These are phyloP conservation scores for Tetramorium simillimum DNA, from an alignment of 1,140 invertebrate genomes.

Conservation along the genomic window DNA sequence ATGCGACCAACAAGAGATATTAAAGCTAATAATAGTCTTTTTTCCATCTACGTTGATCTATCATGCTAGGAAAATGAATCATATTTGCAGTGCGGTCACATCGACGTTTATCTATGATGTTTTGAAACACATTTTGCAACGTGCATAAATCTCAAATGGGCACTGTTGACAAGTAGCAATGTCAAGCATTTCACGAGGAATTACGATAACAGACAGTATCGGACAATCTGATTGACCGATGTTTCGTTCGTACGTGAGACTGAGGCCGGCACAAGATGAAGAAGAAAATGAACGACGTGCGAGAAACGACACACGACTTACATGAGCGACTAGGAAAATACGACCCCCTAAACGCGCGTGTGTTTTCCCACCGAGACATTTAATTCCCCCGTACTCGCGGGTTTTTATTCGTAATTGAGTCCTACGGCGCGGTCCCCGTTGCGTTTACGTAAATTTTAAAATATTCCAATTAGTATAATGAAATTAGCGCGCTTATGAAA, in stretches of 20 bases:
- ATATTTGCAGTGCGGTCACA: background rate
- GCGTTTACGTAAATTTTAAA: slow-evolving; percentile 62
- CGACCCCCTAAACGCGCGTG: slow-evolving; percentile 20
- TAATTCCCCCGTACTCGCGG: slow-evolving; percentile 37
- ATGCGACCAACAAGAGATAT: background rate
- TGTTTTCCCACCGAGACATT: slow-evolving; percentile 53
- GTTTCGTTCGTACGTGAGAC: slow-evolving; percentile 1
- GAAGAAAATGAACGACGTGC: background rate
- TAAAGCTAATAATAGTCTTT: background rate
- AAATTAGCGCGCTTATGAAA: slow-evolving; percentile 59
- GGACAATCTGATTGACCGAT: slow-evolving; percentile 21
- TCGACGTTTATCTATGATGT: background rate
- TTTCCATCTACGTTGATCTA: background rate
- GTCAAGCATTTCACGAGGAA: slow-evolving; percentile 10
- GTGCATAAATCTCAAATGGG: slow-evolving; percentile 29
- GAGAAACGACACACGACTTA: slow-evolving; percentile 32
- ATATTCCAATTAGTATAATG: slow-evolving; percentile 59
- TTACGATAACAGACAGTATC: slow-evolving; percentile 20
- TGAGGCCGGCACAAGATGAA: background rate
- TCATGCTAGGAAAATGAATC: background rate
- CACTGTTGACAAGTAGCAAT: slow-evolving; percentile 20
- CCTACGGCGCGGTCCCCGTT: slow-evolving; percentile 34
- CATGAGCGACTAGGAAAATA: slow-evolving; percentile 8
- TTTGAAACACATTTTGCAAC: slow-evolving; percentile 17
- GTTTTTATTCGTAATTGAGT: slow-evolving; percentile 60